Evolutionary conservation across 1,140 invertebrate species (phyloP).

Genomic region (Drosophila baimaii): DNA sequence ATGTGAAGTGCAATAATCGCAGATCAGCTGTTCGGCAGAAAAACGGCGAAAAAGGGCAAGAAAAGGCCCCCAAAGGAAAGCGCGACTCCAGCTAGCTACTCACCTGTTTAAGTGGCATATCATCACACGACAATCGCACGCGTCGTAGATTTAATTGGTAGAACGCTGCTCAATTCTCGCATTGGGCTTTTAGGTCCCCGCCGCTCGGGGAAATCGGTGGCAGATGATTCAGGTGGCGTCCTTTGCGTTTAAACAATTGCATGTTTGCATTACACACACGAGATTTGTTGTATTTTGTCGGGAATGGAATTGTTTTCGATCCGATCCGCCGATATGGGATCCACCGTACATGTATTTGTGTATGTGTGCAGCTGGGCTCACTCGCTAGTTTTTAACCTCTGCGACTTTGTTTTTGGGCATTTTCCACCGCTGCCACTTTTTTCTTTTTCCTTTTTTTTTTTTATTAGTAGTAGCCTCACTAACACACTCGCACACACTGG

Average conservation of each 20-base stretch:
- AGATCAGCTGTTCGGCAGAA: constrained; percentile 73
- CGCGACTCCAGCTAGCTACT: constrained; percentile 33
- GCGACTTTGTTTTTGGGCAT: constrained; percentile 69
- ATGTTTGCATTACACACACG: constrained; percentile 55
- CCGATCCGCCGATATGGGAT: constrained; percentile 11
- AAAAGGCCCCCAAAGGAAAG: constrained; percentile 11
- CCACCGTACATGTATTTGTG: constrained; percentile 17
- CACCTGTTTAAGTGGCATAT: constrained; percentile 84
- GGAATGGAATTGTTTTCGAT: constrained; percentile 33
- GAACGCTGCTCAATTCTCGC: constrained; percentile 68
- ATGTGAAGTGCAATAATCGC: constrained; percentile 59
- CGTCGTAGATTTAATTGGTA: constrained; percentile 80
- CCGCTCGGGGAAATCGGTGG: constrained; percentile 26
- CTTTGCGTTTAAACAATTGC: constrained; percentile 66
- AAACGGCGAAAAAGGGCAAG: constrained; percentile 14
- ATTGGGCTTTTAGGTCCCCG: constrained; percentile 54
- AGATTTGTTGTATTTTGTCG: constrained; percentile 34
- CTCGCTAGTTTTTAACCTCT: constrained; percentile 61
- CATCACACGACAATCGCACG: constrained; percentile 84
- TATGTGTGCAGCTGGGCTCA: constrained; percentile 19
- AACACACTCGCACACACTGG: constrained; percentile 49
- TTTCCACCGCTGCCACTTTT: constrained; percentile 57
- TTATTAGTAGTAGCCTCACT: constrained; percentile 57
- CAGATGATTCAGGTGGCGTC: constrained; percentile 54
- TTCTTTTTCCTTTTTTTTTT: constrained; percentile 35